Percentiles rank a stretch among this genome's conserved stretches.
Evolutionary conservation across 2,888 invertebrate genomes (phyloP).

Genomic region (Camponotus fellah): DNA sequence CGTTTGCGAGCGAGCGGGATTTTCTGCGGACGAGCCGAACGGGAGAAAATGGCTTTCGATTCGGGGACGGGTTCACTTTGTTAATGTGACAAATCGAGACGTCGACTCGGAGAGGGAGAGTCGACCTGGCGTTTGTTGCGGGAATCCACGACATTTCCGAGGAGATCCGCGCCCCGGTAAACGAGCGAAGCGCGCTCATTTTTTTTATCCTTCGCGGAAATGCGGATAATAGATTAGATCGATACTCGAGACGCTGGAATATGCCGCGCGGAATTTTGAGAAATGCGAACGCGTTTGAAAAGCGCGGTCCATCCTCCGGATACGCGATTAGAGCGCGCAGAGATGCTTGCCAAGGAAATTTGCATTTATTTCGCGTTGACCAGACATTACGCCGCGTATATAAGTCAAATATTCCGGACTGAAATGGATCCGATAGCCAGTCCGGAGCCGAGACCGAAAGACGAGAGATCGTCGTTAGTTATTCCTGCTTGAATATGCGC

Average conservation of each 20-base stretch:
- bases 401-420: conserved; percentile 38
- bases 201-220: conserved; percentile 25
- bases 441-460: conserved; percentile 63
- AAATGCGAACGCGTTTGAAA: conserved; percentile 22
- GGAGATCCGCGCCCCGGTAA: conserved; percentile 21
- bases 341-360: conserved; percentile 66
- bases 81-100: conserved; percentile 58
- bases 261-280: conserved; percentile 8
- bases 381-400: conserved; percentile 57
- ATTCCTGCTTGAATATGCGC: conserved; percentile 45
- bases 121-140: conserved; percentile 45
- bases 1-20: conserved; percentile 46
- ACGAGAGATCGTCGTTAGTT: conserved; percentile 70
- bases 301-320: conserved; percentile 29
- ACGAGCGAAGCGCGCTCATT: conserved; percentile 5
- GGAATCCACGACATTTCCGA: conserved; percentile 33
- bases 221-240: conserved; percentile 43
- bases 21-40: conserved; percentile 60
- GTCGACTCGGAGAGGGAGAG: conserved; percentile 12
- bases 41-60: conserved; percentile 57
- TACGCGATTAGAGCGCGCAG: conserved; percentile 27
- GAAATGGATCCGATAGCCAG: conserved; percentile 69
- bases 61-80: conserved; percentile 53
- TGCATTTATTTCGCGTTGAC: conserved; percentile 71
- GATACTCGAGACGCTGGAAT: neutral